A percentile compares a stretch with the other conserved stretches of the same genome.
Conservation (phyloP, 2,797 vertebrate species). For the Coregonus ussuriensis region DNA sequence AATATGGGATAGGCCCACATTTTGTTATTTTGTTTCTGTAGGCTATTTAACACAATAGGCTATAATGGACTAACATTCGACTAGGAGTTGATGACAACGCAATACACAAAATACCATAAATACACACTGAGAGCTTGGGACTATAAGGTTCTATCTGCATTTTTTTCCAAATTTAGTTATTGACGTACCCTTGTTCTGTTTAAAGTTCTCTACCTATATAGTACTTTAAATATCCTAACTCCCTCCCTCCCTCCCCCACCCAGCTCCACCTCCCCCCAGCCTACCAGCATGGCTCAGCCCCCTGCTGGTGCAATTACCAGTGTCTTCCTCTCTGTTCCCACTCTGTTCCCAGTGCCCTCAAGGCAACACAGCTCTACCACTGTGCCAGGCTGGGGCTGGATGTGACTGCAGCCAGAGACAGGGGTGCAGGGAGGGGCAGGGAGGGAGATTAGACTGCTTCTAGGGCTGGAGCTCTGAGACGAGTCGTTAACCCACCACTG, state of each 20-base stretch:
- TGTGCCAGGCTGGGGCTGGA: not conserved
- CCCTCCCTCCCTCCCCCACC: not conserved
- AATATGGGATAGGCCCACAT: too few species aligned
- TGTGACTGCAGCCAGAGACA: not conserved
- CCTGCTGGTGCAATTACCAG: not conserved
- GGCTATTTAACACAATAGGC: too few species aligned
- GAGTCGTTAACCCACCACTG: not conserved
- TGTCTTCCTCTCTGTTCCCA: not conserved
- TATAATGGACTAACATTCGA: too few species aligned
- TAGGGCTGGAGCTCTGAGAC: not conserved
- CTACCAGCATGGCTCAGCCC: not conserved
- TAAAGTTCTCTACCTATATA: too few species aligned
- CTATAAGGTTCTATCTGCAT: too few species aligned
- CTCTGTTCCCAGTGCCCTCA: not conserved
- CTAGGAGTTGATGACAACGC: too few species aligned
- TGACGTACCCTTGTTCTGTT: too few species aligned
- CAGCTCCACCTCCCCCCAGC: not conserved
- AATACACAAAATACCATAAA: too few species aligned
- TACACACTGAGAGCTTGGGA: too few species aligned
- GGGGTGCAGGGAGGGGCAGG: not conserved
- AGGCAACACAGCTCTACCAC: not conserved
- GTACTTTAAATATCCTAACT: too few species aligned
- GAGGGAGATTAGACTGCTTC: not conserved
- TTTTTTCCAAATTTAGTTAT: too few species aligned
- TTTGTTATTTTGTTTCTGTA: too few species aligned